Percentiles rank a stretch among this genome's conserved stretches.
These are phyloP conservation scores for Myotis daubentonii DNA, from an alignment of 2,797 vertebrate species.

Conservation along the genomic window DNA sequence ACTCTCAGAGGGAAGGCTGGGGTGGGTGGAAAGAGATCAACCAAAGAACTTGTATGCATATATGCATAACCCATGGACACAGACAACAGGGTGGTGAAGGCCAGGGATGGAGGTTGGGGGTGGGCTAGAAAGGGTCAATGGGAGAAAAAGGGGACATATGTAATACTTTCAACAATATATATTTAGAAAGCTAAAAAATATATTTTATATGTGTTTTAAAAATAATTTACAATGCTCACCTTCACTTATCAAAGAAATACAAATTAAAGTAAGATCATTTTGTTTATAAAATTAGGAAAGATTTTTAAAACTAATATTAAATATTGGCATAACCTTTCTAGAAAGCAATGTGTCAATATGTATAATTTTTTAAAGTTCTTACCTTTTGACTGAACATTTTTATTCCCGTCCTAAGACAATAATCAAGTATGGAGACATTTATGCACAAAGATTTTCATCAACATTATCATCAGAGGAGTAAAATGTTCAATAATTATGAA, in stretches of 20 bases:
- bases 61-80: too few species aligned
- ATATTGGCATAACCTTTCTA: conserved; percentile 30
- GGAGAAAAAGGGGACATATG: too few species aligned
- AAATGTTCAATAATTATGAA: background rate
- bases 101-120: too few species aligned
- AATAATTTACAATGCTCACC: background rate
- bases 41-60: too few species aligned
- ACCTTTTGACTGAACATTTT: conserved; percentile 31
- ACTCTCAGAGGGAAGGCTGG: too few species aligned
- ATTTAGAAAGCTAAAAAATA: background rate
- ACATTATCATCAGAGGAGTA: background rate
- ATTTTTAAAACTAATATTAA: conserved; percentile 31
- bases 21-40: too few species aligned
- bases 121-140: too few species aligned
- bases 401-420: conserved; percentile 37
- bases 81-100: too few species aligned
- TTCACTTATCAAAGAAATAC: conserved; percentile 56
- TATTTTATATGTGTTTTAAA: conserved; percentile 34
- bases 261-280: conserved; percentile 46
- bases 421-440: conserved; percentile 31
- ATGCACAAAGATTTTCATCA: background rate
- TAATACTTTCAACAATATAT: too few species aligned
- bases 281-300: conserved; percentile 48
- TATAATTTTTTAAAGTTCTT: conserved; percentile 22
- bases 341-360: background rate